Evolutionary conservation across 1,140 invertebrate genomes (phyloP).

Genomic region (Pseudachorutes palmiensis): DNA sequence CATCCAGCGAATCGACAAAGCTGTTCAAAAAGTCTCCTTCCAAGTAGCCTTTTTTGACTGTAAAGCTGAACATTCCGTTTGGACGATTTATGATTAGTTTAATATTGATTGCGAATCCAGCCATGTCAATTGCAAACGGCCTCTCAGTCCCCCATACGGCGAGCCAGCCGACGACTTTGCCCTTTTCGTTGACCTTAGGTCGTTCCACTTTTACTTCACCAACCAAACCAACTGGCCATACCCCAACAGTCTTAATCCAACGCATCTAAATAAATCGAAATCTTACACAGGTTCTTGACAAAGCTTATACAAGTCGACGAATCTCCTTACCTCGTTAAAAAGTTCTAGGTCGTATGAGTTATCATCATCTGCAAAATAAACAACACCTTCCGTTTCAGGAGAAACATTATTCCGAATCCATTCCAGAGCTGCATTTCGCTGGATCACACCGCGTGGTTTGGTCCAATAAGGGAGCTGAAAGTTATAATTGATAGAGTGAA

Average conservation of each 20-base stretch:
- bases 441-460: conserved; percentile 63
- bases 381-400: conserved; percentile 55
- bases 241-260: conserved; percentile 74
- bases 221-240: conserved; percentile 95
- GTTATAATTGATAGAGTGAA: too few relatives aligned
- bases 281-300: conserved; percentile 26
- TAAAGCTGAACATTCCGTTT: conserved; percentile 69
- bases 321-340: conserved; percentile 89
- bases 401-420: conserved; percentile 68
- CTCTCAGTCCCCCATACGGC: conserved; percentile 46
- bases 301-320: too few relatives aligned
- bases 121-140: conserved; percentile 93
- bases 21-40: conserved; percentile 81
- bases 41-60: conserved; percentile 75
- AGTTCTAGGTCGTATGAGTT: conserved; percentile 85
- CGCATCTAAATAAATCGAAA: conserved; percentile 50
- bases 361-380: conserved; percentile 98
- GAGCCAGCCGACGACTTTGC: conserved; percentile 67
- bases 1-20: conserved; percentile 56
- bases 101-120: conserved; percentile 91
- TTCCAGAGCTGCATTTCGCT: conserved; percentile 77
- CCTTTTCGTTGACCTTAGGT: conserved; percentile 59
- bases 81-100: conserved; percentile 66
- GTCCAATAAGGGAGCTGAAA: neutral
- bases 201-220: conserved; percentile 73